Evolutionary conservation across 2,888 invertebrate genomes (phyloP), one percentile per base, ranked within the genome.

Genomic region (Drosophila helvetica): DNA sequence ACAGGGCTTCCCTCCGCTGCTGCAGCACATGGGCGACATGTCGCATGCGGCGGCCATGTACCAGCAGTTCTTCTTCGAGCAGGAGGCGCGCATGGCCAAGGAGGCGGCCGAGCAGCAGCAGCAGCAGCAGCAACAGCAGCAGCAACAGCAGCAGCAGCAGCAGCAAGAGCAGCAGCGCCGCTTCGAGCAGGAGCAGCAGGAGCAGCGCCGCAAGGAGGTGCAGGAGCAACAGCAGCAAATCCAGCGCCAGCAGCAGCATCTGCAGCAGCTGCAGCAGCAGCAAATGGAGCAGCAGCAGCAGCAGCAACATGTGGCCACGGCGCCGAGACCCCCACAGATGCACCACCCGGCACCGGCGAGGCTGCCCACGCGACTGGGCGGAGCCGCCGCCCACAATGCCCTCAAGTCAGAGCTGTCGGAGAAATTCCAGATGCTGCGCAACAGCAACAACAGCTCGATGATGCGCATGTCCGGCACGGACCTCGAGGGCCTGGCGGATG

Each of bases 401-500:
- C 92, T 93, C 46, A 94, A 95, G 19, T 94, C 95, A 10, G 96
- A 96, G 88, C 93, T 96, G 51, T 94, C 96, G 30, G 96, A 97
- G 89, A 94, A 96, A 81, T 93, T 96, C 82, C 96, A 95, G 84
- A 95, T 96, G 90, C 93, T 96, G 90, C 94, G 96, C 80, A 80
- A 93, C 85, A 95, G 94, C 79, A 94, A 95, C 27, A 94, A 94
- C 67, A 94, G 94, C 71, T 94, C 95, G 8, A 91, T 95, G 71
- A 94, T 94, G 59, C 94, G 95, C 47, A 94, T 95, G 80, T 94
- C 95, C 1, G 96, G 96, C 15, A 94, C 96, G 4, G 98, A 98
- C 89, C 93, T 98, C 8, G 97, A 98, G 90, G 96, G 96, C 59
- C 93, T 99, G 56, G 97, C 98, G n/a, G 97, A 98, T 89, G 95